phyloP scores from a whole-genome alignment of 1,140 invertebrate genomes.

The Anastatus disparis region DNA sequence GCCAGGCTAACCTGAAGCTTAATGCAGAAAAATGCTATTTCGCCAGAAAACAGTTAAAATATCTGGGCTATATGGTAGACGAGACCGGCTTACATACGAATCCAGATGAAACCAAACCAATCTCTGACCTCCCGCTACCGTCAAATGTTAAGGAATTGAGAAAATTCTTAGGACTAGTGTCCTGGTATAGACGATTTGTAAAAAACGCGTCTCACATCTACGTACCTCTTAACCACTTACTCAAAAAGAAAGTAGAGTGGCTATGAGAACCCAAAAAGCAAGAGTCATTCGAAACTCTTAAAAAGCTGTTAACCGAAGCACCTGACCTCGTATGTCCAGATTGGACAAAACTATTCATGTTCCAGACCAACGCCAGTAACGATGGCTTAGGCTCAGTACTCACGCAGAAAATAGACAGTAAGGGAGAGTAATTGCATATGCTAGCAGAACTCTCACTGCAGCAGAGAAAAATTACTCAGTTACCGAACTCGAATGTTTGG shows the following conservation, averaged over 20 bases:
- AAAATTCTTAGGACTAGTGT: no score
- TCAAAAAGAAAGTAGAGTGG: conserved; percentile 33
- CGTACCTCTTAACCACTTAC: no score
- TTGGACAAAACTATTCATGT: conserved; percentile 36
- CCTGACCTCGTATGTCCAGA: conserved; percentile 19
- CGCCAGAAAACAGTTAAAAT: no score
- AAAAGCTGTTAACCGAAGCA: neutral
- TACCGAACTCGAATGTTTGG: conserved; percentile 61
- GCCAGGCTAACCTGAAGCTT: no score
- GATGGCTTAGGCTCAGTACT: conserved; percentile 43
- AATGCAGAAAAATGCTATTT: no score
- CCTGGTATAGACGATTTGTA: no score
- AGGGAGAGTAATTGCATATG: conserved; percentile 45
- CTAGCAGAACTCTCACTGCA: conserved; percentile 50
- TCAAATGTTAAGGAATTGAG: no score
- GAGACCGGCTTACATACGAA: no score
- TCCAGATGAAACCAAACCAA: no score
- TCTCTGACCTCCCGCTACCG: no score
- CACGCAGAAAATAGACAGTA: conserved; percentile 40
- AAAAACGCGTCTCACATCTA: no score
- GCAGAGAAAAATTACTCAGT: conserved; percentile 59
- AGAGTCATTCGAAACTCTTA: conserved; percentile 5
- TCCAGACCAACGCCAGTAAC: conserved; percentile 40
- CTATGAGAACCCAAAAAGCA: conserved; percentile 12
- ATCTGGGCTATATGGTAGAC: no score